phyloP scores from a whole-genome alignment of 2,888 invertebrate genomes.

The Cetonia aurata region DNA sequence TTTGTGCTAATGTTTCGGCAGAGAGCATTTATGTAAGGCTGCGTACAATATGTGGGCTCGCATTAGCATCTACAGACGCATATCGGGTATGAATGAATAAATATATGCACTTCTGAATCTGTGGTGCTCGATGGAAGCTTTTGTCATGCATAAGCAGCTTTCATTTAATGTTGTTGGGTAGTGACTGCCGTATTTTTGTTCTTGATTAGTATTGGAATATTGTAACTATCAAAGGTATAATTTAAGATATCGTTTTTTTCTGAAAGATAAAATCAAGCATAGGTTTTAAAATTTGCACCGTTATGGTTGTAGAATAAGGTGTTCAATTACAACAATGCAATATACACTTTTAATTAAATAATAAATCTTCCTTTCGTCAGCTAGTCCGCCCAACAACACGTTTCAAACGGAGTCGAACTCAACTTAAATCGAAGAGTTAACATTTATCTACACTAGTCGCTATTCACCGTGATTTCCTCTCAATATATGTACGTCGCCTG shows the following conservation, averaged over 20 bases:
- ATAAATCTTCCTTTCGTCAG: too few species aligned
- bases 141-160: constrained; percentile 30
- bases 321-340: too few species aligned
- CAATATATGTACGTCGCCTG: constrained; percentile 26
- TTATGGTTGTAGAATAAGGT: too few species aligned
- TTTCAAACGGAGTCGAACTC: constrained; percentile 1
- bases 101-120: constrained; percentile 4
- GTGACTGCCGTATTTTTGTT: constrained; percentile 1
- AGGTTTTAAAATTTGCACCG: too few species aligned
- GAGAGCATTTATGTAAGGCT: constrained; percentile 31
- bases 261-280: too few species aligned
- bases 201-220: background rate
- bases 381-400: background rate
- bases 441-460: constrained; percentile 24
- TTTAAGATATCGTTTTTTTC: too few species aligned
- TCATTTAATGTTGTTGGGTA: constrained; percentile 15
- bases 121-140: constrained; percentile 20
- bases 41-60: constrained; percentile 1
- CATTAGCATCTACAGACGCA: constrained; percentile 5
- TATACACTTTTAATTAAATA: too few species aligned
- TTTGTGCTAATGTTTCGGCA: constrained; percentile 41
- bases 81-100: background rate
- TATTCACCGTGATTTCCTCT: constrained; percentile 32
- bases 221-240: too few species aligned
- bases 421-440: background rate